These are phyloP conservation scores for Ataeniobius toweri DNA, from an alignment of 2,797 vertebrate genomes.

Conservation along the genomic window DNA sequence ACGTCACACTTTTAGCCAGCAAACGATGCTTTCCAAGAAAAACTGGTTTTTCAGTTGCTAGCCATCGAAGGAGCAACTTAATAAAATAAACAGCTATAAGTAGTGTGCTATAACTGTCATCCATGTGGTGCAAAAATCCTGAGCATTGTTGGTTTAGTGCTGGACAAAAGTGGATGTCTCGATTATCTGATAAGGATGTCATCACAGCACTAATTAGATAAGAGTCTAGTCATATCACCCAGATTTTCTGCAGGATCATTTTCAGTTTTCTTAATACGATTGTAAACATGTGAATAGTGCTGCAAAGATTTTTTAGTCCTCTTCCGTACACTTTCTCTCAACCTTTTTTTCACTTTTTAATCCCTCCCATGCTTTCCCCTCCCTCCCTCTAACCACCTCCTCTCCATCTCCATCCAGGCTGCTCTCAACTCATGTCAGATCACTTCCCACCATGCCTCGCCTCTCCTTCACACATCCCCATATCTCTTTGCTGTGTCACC, in stretches of 20 bases:
- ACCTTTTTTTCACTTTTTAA: conserved; percentile 31
- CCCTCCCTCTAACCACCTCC: conserved; percentile 41
- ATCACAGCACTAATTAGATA: conserved; percentile 41
- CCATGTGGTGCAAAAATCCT: neutral
- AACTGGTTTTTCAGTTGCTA: neutral
- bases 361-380: conserved; percentile 30
- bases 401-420: conserved; percentile 60
- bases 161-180: neutral
- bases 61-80: neutral
- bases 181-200: neutral
- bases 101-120: neutral
- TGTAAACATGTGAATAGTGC: neutral
- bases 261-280: neutral
- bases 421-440: conserved; percentile 72
- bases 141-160: neutral
- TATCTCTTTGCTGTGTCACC: conserved; percentile 34
- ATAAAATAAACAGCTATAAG: neutral
- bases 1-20: conserved; percentile 17
- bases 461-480: conserved; percentile 38
- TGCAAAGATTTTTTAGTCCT: conserved; percentile 13
- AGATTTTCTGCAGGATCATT: neutral
- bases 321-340: conserved; percentile 27
- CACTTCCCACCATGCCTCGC: conserved; percentile 67
- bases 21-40: conserved; percentile 21
- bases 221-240: neutral